A percentile compares a stretch with the other conserved stretches of the same genome.
These are phyloP conservation scores for Seriola dumerili DNA, from an alignment of 2,113 vertebrate genomes.

Conservation along the genomic window DNA sequence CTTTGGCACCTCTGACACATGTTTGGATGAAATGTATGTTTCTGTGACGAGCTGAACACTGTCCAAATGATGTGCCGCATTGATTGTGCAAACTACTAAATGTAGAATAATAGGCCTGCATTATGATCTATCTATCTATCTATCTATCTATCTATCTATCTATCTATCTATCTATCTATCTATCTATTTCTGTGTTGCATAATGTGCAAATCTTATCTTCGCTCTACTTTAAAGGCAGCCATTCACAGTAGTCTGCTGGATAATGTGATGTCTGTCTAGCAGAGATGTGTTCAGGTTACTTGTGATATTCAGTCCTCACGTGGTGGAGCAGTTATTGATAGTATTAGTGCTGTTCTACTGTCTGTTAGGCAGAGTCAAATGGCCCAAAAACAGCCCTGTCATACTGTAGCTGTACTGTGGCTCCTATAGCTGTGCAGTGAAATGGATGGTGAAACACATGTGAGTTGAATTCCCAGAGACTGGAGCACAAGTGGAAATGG, in stretches of 20 bases:
- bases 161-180: slow-evolving; percentile 57
- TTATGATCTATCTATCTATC: slow-evolving; percentile 58
- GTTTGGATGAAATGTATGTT: slow-evolving; percentile 23
- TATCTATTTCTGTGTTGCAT: slow-evolving; percentile 39
- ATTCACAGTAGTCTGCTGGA: slow-evolving; percentile 17
- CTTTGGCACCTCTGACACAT: slow-evolving; percentile 43
- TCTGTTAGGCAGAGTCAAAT: slow-evolving; percentile 23
- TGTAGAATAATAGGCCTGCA: slow-evolving; percentile 9
- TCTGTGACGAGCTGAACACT: slow-evolving; percentile 9
- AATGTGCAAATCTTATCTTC: slow-evolving; percentile 38
- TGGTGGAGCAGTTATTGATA: slow-evolving; percentile 43
- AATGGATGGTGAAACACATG: slow-evolving; percentile 52
- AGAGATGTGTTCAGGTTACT: slow-evolving; percentile 46
- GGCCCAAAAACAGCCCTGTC: slow-evolving; percentile 38
- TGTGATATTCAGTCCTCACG: slow-evolving; percentile 38
- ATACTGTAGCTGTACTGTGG: slow-evolving; percentile 2
- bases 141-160: slow-evolving; percentile 64
- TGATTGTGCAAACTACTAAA: slow-evolving; percentile 33
- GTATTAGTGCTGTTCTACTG: slow-evolving; percentile 41
- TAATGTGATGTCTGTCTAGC: slow-evolving; percentile 26
- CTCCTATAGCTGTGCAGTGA: slow-evolving; percentile 10
- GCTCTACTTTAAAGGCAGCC: slow-evolving; percentile 20
- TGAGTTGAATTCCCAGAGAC: slow-evolving; percentile 64
- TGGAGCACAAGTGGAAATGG: slow-evolving; percentile 49
- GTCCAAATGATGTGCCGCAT: slow-evolving; percentile 41